Base-by-base conservation (phyloP, 2,797 vertebrate species). In the Sebastes wilsoni region DNA sequence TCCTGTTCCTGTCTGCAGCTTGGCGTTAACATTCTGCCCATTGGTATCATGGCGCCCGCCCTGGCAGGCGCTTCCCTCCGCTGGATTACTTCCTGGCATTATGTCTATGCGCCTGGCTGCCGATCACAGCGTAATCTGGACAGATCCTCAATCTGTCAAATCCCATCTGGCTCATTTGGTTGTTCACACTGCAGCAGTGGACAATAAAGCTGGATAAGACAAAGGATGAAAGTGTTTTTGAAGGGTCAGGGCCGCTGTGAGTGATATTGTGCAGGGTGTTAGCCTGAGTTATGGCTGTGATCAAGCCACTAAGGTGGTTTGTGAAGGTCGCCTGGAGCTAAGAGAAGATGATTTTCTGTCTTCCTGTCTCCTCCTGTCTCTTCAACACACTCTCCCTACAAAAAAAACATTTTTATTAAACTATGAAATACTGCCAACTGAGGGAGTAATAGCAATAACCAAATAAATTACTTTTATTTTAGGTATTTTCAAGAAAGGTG, bases 281-380 rank as follows among this genome's bases (percentile, higher is more conserved):
- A 27, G n/a, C 3, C 3, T 79, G 89, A 89, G 80, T 89, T 88
- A 87, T 59, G 69, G 82, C 75, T 38, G 18, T 75, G 75, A 80
- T 85, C 66, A 30, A 73, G 42, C 16, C 75, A 36, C 55, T 78
- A 59, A 42, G 75, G 65, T 81, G 81, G 76, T 80, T 72, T 80
- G 73, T 83, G 81, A 75, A 79, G 82, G 83, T 80, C 22, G 20
- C 75, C 80, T 32, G 64, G 55, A 73, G 82, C 49, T 28, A 55
- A 10, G 32, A 28, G 34, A 18, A 71, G 46, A 54, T 67, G 20
- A 72, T 28, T 82, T 49, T 49, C 62, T 36, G 13, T 61, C 25
- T 20, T 60, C 9, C 22, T 56, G 52, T 46, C 27, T 55, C 42
- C 32, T 49, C 22, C 6, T 27, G n/a, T 60, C 58, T 46, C 69